Base-by-base conservation (phyloP, 2,113 vertebrate species). In the Apteryx mantelli region DNA sequence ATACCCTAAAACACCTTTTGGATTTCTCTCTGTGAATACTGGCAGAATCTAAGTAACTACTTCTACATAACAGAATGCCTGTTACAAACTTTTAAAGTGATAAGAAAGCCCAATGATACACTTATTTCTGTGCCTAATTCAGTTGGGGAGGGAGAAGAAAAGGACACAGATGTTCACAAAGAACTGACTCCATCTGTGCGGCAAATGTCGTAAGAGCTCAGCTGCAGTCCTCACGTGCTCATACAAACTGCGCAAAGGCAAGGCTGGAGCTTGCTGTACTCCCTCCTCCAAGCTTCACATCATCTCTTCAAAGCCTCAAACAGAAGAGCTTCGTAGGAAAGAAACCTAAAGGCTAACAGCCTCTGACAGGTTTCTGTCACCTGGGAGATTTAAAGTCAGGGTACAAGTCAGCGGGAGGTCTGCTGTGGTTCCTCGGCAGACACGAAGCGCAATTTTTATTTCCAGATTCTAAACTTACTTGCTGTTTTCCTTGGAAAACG, bases 391-490 rank as follows among this genome's bases (percentile, higher is more conserved):
- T 64, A 58, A 32, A n/a, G 34, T 58, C 78, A 61, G 78, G 60
- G 50, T 28, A 46, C 50, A 71, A 82, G n/a, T 13, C 81, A 82
- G 32, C 13, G 4, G 7, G 70, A 91, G n/a, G 12, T 16, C n/a
- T 70, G 40, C 50, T 3, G 0, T 1, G 10, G 44, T 2, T 82
- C 38, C 56, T 82, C 70, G 50, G 74, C 40, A 75, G 58, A 56
- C 0, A 0, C 0, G 3, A 69, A 70, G 11, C 1, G 0, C 22
- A 36, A 13, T 11, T 86, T 93, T 44, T 44, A n/a, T 66, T 89
- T 73, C 44, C 48, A 74, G 48, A 44, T 30, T 65, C 58, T 61
- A 26, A 89, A 32, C 1, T 61, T 46, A 32, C 1, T 61, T 46
- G 8, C 14, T 17, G 19, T 7, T 20, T 36, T 13, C 19, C 36